Base-by-base conservation (phyloP, 2,113 vertebrate species). In the Zonotrichia leucophrys region DNA sequence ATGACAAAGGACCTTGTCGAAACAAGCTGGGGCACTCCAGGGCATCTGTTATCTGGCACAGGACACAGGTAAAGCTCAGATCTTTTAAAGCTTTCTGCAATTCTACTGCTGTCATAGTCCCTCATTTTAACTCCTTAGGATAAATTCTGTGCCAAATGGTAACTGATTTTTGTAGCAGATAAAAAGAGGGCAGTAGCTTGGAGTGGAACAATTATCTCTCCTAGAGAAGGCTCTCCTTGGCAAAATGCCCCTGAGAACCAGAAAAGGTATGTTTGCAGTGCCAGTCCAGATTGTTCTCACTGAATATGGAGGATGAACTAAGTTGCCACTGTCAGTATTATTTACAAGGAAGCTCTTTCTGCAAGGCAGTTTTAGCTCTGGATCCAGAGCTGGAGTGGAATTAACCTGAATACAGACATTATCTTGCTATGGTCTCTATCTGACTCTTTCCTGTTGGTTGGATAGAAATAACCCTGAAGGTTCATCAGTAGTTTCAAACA, bases 41-140 rank as follows among this genome's bases (percentile, higher is more conserved):
- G 94, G 99, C 99, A 0, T 99, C 99, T 8, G 99, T 99, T 89
- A 99, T 99, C 98, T 99, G 99, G 99, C 99, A 99, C 98, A 99
- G 99, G 98, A 99, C 99, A 56, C 99, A 99, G 98, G 99, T 99
- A 95, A 90, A 87, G 90, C 44, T 75, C 33, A 64, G 33, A 52
- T 28, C 21, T 85, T 60, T 59, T n/a, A 72, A 82, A 84, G 23
- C 23, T 74, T 18, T 49, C 13, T 47, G 23, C 41, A 62, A 8
- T 7, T 77, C 27, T 62, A 3, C 21, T 60, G 1, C 22, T 85
- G 23, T 68, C 46, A 15, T 11, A 58, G 31, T 80, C 15, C 59
- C 6, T 93, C 13, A 3, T 92, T 92, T 93, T 63, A 89, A 62
- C 39, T 66, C 27, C 16, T 47, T 23, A 41, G 28, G 31, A 16